A percentile compares a stretch with the other conserved stretches of the same genome.
phyloP scores from a whole-genome alignment of 2,888 invertebrate species.

The Lordiphosa fenestrarum region DNA sequence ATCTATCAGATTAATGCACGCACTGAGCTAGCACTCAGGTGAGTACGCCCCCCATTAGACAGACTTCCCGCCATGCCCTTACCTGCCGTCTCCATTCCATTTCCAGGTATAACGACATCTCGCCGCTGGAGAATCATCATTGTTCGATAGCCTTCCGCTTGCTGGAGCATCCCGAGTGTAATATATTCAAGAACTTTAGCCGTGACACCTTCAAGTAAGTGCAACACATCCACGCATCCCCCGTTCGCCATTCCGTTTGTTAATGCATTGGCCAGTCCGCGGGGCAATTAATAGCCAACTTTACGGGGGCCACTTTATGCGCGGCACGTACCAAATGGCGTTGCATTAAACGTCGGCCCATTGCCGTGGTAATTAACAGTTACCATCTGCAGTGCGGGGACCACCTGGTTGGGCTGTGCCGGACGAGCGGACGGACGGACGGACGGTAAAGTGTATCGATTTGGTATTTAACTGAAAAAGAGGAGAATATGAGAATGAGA shows the following conservation, averaged over 20 bases:
- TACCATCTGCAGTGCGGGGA: conserved; percentile 22
- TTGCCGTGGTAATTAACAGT: conserved; percentile 58
- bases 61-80: background rate
- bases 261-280: background rate
- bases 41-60: conserved; percentile 16
- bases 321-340: conserved; percentile 60
- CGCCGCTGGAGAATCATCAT: conserved; percentile 92
- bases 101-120: conserved; percentile 88
- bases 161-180: conserved; percentile 89
- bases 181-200: conserved; percentile 87
- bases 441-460: conserved; percentile 47
- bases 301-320: conserved; percentile 57
- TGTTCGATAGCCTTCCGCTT: conserved; percentile 92
- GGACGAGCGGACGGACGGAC: background rate
- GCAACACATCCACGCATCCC: background rate
- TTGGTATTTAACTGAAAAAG: conserved; percentile 26
- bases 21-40: conserved; percentile 89
- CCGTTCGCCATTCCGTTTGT: background rate
- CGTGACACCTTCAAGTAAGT: conserved; percentile 83
- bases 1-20: conserved; percentile 91
- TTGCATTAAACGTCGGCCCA: conserved; percentile 59
- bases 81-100: background rate
- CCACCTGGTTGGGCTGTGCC: conserved; percentile 5
- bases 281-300: conserved; percentile 56
- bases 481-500: background rate